Conservation (phyloP, 2,888 invertebrate species). For the Linnaemya vulpina region DNA sequence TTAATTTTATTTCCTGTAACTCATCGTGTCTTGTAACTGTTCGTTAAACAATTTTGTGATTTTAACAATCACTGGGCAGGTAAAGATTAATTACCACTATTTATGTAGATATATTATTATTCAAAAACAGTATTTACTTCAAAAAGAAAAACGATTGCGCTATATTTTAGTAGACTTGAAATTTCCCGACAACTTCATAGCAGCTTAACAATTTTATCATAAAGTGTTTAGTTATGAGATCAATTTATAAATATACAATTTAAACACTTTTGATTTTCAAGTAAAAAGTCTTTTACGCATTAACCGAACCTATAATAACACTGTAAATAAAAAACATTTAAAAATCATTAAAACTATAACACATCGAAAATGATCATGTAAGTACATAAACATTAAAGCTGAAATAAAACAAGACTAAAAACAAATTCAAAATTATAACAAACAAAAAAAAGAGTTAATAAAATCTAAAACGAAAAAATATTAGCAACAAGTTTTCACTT, state of each 20-base stretch:
- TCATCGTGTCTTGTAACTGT: too few relatives aligned
- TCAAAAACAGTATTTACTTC: too few relatives aligned
- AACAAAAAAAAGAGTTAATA: neutral
- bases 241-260: conserved; percentile 14
- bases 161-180: too few relatives aligned
- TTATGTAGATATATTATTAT: too few relatives aligned
- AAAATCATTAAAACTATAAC: conserved; percentile 35
- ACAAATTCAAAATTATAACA: conserved; percentile 24
- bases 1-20: too few relatives aligned
- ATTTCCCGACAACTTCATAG: too few relatives aligned
- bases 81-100: too few relatives aligned
- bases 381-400: conserved; percentile 53
- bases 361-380: conserved; percentile 46
- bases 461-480: conserved; percentile 12
- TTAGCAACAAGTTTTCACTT: conserved; percentile 7
- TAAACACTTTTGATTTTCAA: conserved; percentile 17
- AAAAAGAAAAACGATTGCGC: too few relatives aligned
- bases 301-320: conserved; percentile 33
- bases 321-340: conserved; percentile 55
- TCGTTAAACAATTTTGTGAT: too few relatives aligned
- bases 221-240: conserved; percentile 17
- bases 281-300: neutral
- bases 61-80: too few relatives aligned
- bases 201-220: neutral
- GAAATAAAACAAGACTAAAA: neutral